Conservation (phyloP, 2,888 invertebrate species). For the Osedax fenrisi region DNA sequence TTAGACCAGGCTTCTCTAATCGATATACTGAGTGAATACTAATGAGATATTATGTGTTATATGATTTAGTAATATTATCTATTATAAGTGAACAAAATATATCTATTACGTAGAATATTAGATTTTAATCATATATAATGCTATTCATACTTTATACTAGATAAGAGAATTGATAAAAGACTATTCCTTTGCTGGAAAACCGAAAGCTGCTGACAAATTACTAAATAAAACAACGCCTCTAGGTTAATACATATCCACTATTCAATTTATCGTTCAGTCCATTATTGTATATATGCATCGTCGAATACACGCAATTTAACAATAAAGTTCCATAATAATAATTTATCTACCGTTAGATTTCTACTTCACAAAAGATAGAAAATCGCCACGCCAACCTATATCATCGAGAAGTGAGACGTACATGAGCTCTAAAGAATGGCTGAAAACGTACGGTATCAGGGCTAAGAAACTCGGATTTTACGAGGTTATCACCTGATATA, state of each 20-base stretch:
- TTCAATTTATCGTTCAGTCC: neutral
- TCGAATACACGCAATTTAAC: too few species aligned
- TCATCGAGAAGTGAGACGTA: conserved; percentile 41
- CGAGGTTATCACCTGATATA: conserved; percentile 44
- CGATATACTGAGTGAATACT: too few species aligned
- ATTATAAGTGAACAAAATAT: too few species aligned
- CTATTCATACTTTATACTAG: neutral
- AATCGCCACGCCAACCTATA: conserved; percentile 4
- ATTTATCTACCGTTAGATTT: too few species aligned
- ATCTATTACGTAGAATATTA: too few species aligned
- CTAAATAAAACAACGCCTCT: neutral
- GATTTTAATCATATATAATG: neutral
- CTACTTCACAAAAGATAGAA: neutral
- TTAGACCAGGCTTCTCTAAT: too few species aligned
- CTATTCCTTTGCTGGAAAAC: neutral
- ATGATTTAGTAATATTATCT: too few species aligned
- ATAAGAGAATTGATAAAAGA: neutral
- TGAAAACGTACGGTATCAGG: conserved; percentile 45
- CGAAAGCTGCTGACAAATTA: neutral
- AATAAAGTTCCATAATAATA: too few species aligned
- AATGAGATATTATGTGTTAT: too few species aligned
- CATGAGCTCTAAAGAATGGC: conserved; percentile 49
- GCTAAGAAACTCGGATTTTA: conserved; percentile 45
- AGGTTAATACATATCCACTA: neutral
- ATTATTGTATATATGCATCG: neutral